Evolutionary conservation across 2,888 invertebrate species (phyloP).

Genomic region (Pandemis corylana): DNA sequence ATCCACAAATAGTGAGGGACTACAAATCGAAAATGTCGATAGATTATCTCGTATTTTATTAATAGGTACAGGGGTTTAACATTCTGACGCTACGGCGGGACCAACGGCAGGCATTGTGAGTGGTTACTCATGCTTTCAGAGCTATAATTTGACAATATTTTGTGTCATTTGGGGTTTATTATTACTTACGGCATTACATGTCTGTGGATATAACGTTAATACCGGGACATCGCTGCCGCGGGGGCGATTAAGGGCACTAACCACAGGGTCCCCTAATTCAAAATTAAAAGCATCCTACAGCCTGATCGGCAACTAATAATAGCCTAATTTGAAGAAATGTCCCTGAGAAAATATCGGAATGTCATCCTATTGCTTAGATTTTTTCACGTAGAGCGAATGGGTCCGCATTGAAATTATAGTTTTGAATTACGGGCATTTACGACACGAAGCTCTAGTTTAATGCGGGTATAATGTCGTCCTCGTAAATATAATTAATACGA

Average conservation of each 20-base stretch:
- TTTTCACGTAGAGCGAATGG: slow-evolving; percentile 71
- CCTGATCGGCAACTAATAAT: slow-evolving; percentile 84
- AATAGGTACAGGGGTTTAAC: slow-evolving; percentile 2
- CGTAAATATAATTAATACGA: slow-evolving; percentile 29
- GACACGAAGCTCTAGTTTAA: slow-evolving; percentile 51
- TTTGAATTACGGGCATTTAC: slow-evolving; percentile 67
- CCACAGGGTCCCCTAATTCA: slow-evolving; percentile 84
- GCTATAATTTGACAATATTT: slow-evolving; percentile 85
- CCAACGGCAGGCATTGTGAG: slow-evolving; percentile 79
- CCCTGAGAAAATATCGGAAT: slow-evolving; percentile 83
- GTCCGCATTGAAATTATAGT: slow-evolving; percentile 63
- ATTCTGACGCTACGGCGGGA: slow-evolving; percentile 71
- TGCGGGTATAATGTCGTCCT: slow-evolving; percentile 31
- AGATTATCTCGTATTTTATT: not conserved
- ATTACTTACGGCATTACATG: slow-evolving; percentile 83
- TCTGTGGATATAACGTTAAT: slow-evolving; percentile 81
- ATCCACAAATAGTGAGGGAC: no score
- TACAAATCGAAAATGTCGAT: not conserved
- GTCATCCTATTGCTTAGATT: slow-evolving; percentile 73
- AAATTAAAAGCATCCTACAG: slow-evolving; percentile 84
- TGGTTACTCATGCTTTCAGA: slow-evolving; percentile 83
- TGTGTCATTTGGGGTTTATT: slow-evolving; percentile 85
- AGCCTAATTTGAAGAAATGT: slow-evolving; percentile 83
- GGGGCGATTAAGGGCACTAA: slow-evolving; percentile 82
- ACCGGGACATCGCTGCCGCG: slow-evolving; percentile 71